phyloP scores from a whole-genome alignment of 2,888 invertebrate genomes.

The Lithophane ornitopus region DNA sequence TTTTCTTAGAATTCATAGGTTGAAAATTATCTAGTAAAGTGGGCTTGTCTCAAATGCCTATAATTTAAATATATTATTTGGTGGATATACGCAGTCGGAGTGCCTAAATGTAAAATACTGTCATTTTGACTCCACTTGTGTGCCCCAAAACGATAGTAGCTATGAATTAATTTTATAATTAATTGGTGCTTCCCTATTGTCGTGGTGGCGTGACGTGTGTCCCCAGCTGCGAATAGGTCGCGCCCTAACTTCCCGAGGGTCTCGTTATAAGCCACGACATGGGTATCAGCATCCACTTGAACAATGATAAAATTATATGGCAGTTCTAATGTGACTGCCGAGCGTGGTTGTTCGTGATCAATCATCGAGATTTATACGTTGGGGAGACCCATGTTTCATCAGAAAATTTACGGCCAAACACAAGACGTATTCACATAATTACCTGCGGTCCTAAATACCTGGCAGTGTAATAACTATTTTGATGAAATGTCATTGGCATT shows the following conservation, averaged over 20 bases:
- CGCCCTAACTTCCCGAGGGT: constrained; percentile 46
- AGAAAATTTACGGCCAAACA: constrained; percentile 7
- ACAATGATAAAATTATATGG: constrained; percentile 43
- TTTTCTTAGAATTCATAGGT: constrained; percentile 20
- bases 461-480: constrained; percentile 13
- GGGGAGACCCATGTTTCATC: constrained; percentile 16
- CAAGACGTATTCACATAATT: constrained; percentile 29
- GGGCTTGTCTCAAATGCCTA: not conserved
- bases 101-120: constrained; percentile 3
- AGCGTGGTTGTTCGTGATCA: constrained; percentile 21
- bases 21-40: not conserved
- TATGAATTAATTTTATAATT: constrained; percentile 48
- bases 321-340: constrained; percentile 21
- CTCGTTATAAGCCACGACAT: constrained; percentile 39
- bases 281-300: constrained; percentile 38
- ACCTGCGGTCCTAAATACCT: constrained; percentile 26
- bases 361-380: constrained; percentile 43
- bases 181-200: constrained; percentile 38
- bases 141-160: constrained; percentile 26
- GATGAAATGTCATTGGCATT: constrained; percentile 13
- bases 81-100: not conserved
- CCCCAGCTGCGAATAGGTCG: constrained; percentile 39
- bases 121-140: constrained; percentile 15
- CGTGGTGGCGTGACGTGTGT: constrained; percentile 38
- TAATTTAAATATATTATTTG: constrained; percentile 1